These are phyloP conservation scores for Dynastes hyllus DNA, from an alignment of 2,888 invertebrate species.

Conservation along the genomic window DNA sequence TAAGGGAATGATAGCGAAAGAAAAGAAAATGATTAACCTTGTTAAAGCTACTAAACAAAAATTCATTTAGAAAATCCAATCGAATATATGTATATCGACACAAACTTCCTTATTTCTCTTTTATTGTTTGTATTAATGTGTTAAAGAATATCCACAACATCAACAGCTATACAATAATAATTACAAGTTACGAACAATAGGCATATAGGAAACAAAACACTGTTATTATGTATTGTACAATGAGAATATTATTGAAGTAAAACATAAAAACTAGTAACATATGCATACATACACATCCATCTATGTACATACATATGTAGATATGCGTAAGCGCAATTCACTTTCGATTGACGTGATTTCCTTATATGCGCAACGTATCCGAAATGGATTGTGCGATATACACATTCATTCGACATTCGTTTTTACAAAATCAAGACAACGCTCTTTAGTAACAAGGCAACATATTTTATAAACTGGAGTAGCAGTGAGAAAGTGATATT, in stretches of 20 bases:
- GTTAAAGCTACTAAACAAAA: no score
- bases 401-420: neutral
- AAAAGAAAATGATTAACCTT: no score
- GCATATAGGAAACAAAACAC: neutral
- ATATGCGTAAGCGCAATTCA: constrained; percentile 4
- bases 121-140: no score
- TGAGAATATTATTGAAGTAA: neutral
- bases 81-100: no score
- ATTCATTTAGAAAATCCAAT: no score
- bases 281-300: neutral
- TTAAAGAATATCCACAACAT: no score
- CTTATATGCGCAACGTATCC: constrained; percentile 2
- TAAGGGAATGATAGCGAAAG: no score
- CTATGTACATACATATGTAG: neutral
- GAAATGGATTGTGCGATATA: constrained; percentile 5
- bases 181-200: neutral
- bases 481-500: constrained; percentile 1
- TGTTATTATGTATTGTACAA: constrained; percentile 1
- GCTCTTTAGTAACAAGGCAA: neutral
- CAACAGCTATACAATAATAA: no score
- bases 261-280: neutral
- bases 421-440: constrained; percentile 6
- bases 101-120: no score
- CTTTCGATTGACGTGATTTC: constrained; percentile 29
- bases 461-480: neutral